phyloP scores from a whole-genome alignment of 2,888 invertebrate genomes.

The Pheosia gnoma region DNA sequence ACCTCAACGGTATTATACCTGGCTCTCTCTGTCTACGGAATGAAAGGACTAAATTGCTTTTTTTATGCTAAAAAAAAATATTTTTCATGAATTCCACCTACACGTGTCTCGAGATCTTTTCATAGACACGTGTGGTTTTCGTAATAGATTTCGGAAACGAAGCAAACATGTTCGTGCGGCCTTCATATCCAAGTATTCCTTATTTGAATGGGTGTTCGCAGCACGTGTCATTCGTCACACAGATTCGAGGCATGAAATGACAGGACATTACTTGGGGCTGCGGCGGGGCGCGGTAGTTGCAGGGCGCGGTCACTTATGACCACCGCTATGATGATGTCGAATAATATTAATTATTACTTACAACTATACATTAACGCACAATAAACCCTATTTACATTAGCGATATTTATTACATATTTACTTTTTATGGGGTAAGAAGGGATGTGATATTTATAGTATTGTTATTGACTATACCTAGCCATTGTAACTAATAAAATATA shows the following conservation, averaged over 20 bases:
- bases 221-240: conserved; percentile 67
- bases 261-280: conserved; percentile 63
- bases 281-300: conserved; percentile 59
- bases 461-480: too few relatives aligned
- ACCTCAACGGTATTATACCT: too few relatives aligned
- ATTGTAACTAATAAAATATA: too few relatives aligned
- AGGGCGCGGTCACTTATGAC: conserved; percentile 67
- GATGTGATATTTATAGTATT: not conserved
- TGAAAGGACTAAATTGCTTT: too few relatives aligned
- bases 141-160: too few relatives aligned
- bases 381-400: conserved; percentile 35
- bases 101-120: too few relatives aligned
- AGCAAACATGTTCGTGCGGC: not conserved
- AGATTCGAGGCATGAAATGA: conserved; percentile 69
- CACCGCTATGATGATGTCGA: conserved; percentile 44
- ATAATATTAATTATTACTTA: conserved; percentile 52
- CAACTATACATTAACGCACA: conserved; percentile 36
- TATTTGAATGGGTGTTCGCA: conserved; percentile 21
- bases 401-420: conserved; percentile 28
- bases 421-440: not conserved
- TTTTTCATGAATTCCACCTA: too few relatives aligned
- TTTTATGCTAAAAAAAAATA: too few relatives aligned
- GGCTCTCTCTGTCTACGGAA: too few relatives aligned
- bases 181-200: conserved; percentile 8
- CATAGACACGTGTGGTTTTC: too few relatives aligned